Evolutionary conservation across 2,797 vertebrate genomes (phyloP), one percentile per base, ranked within the genome.

Genomic region (Coreius guichenoti): DNA sequence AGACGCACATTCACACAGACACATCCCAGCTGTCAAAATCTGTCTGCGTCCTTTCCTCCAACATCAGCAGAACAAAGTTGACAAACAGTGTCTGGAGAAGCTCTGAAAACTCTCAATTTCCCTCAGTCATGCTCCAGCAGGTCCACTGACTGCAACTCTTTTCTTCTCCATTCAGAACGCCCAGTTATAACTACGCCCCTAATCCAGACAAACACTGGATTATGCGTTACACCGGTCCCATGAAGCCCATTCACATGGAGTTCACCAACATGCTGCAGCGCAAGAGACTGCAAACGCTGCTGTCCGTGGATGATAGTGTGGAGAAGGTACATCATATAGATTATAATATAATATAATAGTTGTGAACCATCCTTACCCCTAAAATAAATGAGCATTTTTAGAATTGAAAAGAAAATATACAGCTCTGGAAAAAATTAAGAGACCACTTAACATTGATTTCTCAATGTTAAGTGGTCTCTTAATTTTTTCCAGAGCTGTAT

Each of bases 191-290:
- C 94, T 98, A 98, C 0, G 98, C 98, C 0, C 98, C 98, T 1
- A 99, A 98, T 93, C 96, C 94, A 0, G 98, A 99, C 94, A 99
- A 99, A 90, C 98, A 99, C 91, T 99, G 98, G 98, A 99, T 99
- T 93, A 97, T 99, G 97, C 95, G 98, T 8, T 99, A 99, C 93
- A 99, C 97, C 0, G 98, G 98, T 21, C 91, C 98, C 83, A 99
- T 99, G 98, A 97, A 95, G 87, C 98, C 98, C 45, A 97, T 99
- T 88, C 98, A 99, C 94, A 99, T 99, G 98, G 95, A 99, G 90
- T 99, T 99, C 95, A 99, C 98, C 88, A 99, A 99, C 93, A 92
- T 98, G 95, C 94, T 99, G 3, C 98, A 99, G 94, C 95, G 97
- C 87, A 98, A 97, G 81, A 95, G 98, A 0, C 95, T 99, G 85